Conservation (phyloP, 2,888 invertebrate genomes). For the Aporophyla lueneburgensis region DNA sequence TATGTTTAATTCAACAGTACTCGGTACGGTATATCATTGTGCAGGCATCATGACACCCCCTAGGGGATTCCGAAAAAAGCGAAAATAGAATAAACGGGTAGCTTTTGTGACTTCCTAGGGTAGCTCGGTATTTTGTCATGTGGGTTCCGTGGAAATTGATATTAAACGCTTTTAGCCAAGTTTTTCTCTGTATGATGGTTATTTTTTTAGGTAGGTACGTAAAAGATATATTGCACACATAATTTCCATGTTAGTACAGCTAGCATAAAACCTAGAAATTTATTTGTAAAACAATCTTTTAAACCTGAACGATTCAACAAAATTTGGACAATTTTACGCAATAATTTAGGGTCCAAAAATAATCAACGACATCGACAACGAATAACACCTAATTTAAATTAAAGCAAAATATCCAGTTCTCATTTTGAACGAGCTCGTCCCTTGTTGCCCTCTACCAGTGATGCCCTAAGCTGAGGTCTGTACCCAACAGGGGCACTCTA, state of each 20-base stretch:
- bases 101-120: slow-evolving; percentile 36
- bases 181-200: neutral
- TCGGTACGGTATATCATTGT: slow-evolving; percentile 61
- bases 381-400: too few relatives aligned
- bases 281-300: too few relatives aligned
- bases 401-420: too few relatives aligned
- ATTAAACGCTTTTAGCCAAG: neutral
- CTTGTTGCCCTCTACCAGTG: too few relatives aligned
- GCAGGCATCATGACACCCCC: slow-evolving; percentile 50
- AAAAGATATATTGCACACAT: neutral
- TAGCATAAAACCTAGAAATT: too few relatives aligned
- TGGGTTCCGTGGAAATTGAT: slow-evolving; percentile 14
- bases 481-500: too few relatives aligned
- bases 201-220: neutral
- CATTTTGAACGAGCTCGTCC: too few relatives aligned
- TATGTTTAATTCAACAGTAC: slow-evolving; percentile 65
- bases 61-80: slow-evolving; percentile 43
- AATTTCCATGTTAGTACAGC: too few relatives aligned
- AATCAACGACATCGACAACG: neutral
- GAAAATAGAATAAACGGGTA: slow-evolving; percentile 34
- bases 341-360: neutral
- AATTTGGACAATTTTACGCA: neutral
- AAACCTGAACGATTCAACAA: neutral
- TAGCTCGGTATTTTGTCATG: slow-evolving; percentile 22
- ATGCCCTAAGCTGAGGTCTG: too few relatives aligned